Conservation (phyloP, 2,888 invertebrate genomes). For the Chalcosyrphus nemorum region DNA sequence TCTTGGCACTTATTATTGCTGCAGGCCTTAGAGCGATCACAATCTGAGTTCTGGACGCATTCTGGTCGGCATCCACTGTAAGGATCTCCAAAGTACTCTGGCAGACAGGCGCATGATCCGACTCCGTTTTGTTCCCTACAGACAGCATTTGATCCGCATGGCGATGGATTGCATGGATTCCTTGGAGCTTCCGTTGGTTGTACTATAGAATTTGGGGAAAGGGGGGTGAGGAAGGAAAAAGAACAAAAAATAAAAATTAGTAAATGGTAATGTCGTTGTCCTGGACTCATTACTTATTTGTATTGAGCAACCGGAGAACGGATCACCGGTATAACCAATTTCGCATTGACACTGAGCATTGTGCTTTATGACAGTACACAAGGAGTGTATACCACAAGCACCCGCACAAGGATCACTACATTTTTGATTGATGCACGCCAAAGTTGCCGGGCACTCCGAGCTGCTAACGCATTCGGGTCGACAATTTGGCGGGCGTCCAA, state of each 20-base stretch:
- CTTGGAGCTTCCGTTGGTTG: constrained; percentile 83
- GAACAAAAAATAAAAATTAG: no score
- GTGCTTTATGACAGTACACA: constrained; percentile 90
- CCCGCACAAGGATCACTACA: constrained; percentile 91
- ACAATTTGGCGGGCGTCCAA: constrained; percentile 93
- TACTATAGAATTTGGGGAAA: constrained; percentile 75
- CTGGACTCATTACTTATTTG: constrained; percentile 81
- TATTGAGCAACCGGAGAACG: constrained; percentile 87
- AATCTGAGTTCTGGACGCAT: constrained; percentile 90
- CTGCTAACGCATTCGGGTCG: constrained; percentile 89
- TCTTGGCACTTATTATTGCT: constrained; percentile 90
- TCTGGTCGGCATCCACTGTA: constrained; percentile 91
- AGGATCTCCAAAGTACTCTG: constrained; percentile 90
- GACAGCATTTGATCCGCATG: constrained; percentile 90
- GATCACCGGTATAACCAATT: constrained; percentile 90
- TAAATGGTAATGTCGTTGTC: background rate
- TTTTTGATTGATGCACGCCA: constrained; percentile 90
- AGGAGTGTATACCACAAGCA: constrained; percentile 88
- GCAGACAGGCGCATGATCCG: constrained; percentile 89
- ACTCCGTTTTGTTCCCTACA: constrained; percentile 89
- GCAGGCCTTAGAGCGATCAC: constrained; percentile 88
- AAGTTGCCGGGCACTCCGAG: constrained; percentile 88
- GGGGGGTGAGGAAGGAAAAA: no score
- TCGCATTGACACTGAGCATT: constrained; percentile 89
- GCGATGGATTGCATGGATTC: constrained; percentile 90